Evolutionary conservation across 2,113 vertebrate species (phyloP).

Genomic region (Tupaia chinensis): DNA sequence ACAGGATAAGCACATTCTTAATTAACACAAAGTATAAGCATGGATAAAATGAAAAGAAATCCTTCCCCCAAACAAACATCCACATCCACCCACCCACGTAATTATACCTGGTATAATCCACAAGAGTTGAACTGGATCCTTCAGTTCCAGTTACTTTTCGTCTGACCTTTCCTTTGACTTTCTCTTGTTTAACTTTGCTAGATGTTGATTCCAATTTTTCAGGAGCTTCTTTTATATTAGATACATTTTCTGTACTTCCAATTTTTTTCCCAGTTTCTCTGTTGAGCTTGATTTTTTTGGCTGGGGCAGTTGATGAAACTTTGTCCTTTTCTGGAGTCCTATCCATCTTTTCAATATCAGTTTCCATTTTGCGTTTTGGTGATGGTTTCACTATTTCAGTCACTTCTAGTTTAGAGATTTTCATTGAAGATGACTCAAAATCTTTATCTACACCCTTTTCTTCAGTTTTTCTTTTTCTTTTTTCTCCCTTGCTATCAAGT

Average conservation of each 20-base stretch:
- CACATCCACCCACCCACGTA: no score
- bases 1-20: not conserved
- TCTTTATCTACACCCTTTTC: constrained; percentile 89
- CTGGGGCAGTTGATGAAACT: constrained; percentile 86
- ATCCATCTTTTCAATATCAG: constrained; percentile 86
- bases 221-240: constrained; percentile 83
- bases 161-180: constrained; percentile 87
- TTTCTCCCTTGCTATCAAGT: constrained; percentile 89
- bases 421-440: constrained; percentile 80
- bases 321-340: constrained; percentile 88
- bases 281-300: constrained; percentile 97
- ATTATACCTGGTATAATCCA: constrained; percentile 92
- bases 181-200: constrained; percentile 88
- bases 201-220: constrained; percentile 86
- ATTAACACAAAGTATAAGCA: not conserved
- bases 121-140: constrained; percentile 84
- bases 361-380: constrained; percentile 88
- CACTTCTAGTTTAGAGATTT: constrained; percentile 86
- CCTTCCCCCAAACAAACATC: not conserved
- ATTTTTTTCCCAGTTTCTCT: constrained; percentile 94
- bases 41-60: not conserved
- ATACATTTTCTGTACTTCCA: constrained; percentile 85
- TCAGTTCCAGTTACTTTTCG: constrained; percentile 88
- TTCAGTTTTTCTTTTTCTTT: constrained; percentile 91
- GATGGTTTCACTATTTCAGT: constrained; percentile 86